Evolutionary conservation across 2,888 invertebrate species (phyloP).

Genomic region (Phoenoteleia sp.): DNA sequence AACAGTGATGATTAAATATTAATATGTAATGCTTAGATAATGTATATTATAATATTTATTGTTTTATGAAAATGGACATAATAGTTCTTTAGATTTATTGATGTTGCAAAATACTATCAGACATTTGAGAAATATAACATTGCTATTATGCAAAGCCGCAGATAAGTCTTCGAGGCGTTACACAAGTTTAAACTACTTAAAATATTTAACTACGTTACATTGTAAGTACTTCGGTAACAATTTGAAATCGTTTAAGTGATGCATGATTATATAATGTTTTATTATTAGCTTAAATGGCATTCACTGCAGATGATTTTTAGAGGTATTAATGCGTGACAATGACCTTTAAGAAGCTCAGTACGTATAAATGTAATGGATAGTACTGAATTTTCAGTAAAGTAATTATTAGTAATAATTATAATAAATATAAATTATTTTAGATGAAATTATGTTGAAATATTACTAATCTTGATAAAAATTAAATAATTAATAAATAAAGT

Average conservation of each 20-base stretch:
- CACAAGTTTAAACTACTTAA: slow-evolving; percentile 25
- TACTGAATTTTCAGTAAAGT: background rate
- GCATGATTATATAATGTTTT: slow-evolving; percentile 1
- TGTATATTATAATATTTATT: too few relatives aligned
- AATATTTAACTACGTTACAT: slow-evolving; percentile 16
- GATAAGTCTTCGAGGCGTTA: slow-evolving; percentile 18
- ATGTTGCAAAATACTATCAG: too few relatives aligned
- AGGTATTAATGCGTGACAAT: background rate
- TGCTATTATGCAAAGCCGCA: slow-evolving; percentile 15
- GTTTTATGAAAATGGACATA: too few relatives aligned
- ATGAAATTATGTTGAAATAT: too few relatives aligned
- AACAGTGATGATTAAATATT: too few relatives aligned
- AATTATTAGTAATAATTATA: too few relatives aligned
- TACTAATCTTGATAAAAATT: too few relatives aligned
- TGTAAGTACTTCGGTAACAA: background rate
- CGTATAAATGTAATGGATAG: background rate
- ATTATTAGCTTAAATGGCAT: background rate
- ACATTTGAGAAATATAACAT: too few relatives aligned
- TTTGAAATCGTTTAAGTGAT: slow-evolving; percentile 8
- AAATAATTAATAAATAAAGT: too few relatives aligned
- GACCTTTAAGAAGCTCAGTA: background rate
- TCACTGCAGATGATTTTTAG: background rate
- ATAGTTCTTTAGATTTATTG: too few relatives aligned
- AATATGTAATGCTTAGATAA: too few relatives aligned
- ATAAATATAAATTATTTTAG: too few relatives aligned